Base-by-base conservation (phyloP, 1,140 invertebrate genomes). In the Drosophila nasuta region DNA sequence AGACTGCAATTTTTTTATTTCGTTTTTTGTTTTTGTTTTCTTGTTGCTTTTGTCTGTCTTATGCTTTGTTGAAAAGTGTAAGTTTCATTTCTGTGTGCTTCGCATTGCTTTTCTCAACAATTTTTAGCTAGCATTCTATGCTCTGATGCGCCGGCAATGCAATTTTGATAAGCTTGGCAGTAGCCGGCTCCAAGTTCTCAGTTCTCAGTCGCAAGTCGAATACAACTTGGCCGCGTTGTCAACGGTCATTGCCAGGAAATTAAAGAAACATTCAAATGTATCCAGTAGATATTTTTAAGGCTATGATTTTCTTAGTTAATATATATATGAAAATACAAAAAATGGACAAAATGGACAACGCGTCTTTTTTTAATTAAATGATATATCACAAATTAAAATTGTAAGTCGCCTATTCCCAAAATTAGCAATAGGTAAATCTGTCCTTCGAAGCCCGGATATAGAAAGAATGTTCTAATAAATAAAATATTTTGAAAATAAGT, bases 81-180 rank as follows among this genome's bases (percentile, higher is more conserved):
- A 88, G 83, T 88, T 88, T 88, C 83, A 88, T 87, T 88, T 82
- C 58, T 78, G 83, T 78, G 83, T 78, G 83, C 80, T 75, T 88
- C 77, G 77, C 79, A 88, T 83, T 83, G 83, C 73, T 54, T 71
- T 71, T 71, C 66, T 75, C 56, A 80, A 79, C 77, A 83, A 88
- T 87, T 76, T 87, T 64, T 71, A 76, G 71, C 76, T 82, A 80
- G 76, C 82, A 85, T 85, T 85, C 81, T 64, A 48, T 10, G 57
- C 33, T 43, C 68, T 52, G 74, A 64, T 66, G 77, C 75, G 74
- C 71, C 64, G 64, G 74, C 76, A 75, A 72, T 66, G 79, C 82
- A 81, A 73, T 86, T 87, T 79, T 87, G 82, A 87, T 87, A 87
- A 88, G 76, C 82, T 25, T 43, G 28, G 35, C 56, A 52, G 62